phyloP scores from a whole-genome alignment of 1,140 invertebrate genomes.

The Trachymyrmex septentrionalis region DNA sequence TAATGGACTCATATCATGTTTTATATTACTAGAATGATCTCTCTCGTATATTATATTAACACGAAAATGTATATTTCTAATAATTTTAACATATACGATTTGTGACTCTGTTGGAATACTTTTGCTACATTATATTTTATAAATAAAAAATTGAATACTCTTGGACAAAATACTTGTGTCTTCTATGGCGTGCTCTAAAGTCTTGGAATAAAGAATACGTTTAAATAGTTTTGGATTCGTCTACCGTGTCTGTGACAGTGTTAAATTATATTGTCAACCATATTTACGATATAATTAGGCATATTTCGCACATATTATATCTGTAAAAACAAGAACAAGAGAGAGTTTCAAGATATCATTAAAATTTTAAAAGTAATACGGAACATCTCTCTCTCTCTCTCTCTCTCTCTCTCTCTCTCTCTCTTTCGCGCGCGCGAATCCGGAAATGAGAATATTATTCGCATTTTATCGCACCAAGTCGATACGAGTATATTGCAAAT shows the following conservation, averaged over 20 bases:
- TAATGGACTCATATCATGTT: slow-evolving; percentile 60
- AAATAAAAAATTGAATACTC: slow-evolving; percentile 42
- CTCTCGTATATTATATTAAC: slow-evolving; percentile 61
- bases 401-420: too few species aligned
- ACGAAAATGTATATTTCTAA: slow-evolving; percentile 61
- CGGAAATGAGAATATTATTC: not conserved
- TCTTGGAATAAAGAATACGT: slow-evolving; percentile 13
- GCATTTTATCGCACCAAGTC: not conserved
- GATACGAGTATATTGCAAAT: slow-evolving; percentile 2
- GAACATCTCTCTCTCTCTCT: not conserved
- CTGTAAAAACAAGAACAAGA: slow-evolving; percentile 29
- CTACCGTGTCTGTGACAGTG: not conserved
- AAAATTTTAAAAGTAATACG: slow-evolving; percentile 31
- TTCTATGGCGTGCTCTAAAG: not conserved
- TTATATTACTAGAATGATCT: slow-evolving; percentile 54
- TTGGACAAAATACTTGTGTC: slow-evolving; percentile 29
- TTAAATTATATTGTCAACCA: slow-evolving; percentile 18
- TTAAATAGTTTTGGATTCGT: slow-evolving; percentile 24
- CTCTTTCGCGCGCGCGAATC: not conserved
- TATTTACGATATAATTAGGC: slow-evolving; percentile 5
- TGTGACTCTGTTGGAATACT: slow-evolving; percentile 10
- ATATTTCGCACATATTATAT: not conserved
- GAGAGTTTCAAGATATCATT: not conserved
- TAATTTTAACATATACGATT: slow-evolving; percentile 44
- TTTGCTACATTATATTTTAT: slow-evolving; percentile 34